Percentiles rank a stretch among this genome's conserved stretches.
Conservation (phyloP, 2,113 vertebrate genomes). For the Himantopus leucocephalus region DNA sequence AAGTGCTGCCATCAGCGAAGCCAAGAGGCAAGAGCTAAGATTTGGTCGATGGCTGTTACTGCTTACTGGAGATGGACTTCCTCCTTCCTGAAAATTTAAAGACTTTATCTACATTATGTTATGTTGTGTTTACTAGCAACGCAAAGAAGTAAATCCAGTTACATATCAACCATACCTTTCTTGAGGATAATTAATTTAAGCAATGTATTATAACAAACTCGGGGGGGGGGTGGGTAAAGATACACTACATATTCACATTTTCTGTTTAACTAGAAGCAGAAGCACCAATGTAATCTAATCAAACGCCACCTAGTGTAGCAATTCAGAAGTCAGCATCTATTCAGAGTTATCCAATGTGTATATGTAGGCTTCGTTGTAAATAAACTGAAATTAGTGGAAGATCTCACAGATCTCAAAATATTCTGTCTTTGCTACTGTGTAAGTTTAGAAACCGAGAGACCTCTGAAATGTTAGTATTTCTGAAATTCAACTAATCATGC, state of each 20-base stretch:
- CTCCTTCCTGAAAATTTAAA: neutral
- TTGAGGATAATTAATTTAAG: neutral
- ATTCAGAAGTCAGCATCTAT: neutral
- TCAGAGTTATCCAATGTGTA: neutral
- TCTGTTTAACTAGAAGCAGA: neutral
- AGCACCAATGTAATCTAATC: neutral
- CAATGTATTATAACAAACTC: neutral
- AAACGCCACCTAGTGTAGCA: neutral
- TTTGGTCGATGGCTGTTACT: rapidly evolving
- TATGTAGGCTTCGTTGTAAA: rapidly evolving
- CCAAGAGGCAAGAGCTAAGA: neutral
- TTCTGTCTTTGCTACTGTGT: neutral
- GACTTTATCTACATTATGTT: neutral
- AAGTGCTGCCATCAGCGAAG: neutral
- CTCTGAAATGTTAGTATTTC: neutral
- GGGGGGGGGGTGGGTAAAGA: neutral
- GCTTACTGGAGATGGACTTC: neutral
- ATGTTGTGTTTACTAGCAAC: neutral
- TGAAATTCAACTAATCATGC: neutral
- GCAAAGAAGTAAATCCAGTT: neutral
- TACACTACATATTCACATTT: neutral
- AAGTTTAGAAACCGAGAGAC: neutral
- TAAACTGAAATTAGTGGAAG: neutral
- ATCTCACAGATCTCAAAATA: neutral
- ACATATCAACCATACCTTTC: neutral